These are phyloP conservation scores for Limnothrissa miodon DNA, from an alignment of 2,113 vertebrate species.

Conservation along the genomic window DNA sequence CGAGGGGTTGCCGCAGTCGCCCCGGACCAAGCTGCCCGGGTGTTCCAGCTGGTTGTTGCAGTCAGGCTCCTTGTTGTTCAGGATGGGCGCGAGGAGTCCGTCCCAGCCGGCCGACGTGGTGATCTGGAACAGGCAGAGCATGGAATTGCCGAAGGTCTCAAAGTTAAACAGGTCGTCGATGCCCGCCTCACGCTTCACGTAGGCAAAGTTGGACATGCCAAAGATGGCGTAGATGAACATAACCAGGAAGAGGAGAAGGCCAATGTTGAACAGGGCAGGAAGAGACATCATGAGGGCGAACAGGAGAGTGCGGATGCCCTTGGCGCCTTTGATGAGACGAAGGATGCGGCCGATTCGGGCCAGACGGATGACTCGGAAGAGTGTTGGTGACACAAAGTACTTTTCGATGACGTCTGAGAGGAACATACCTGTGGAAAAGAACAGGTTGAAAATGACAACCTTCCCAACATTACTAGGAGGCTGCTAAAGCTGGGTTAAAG, in stretches of 20 bases:
- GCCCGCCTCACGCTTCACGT: conserved; percentile 85
- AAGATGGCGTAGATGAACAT: conserved; percentile 99
- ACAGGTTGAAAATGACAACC: not conserved
- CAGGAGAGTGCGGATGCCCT: conserved; percentile 93
- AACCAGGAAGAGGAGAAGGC: conserved; percentile 91
- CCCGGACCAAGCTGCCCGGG: conserved; percentile 78
- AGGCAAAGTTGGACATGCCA: conserved; percentile 97
- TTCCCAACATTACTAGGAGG: too few species aligned
- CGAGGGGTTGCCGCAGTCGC: conserved; percentile 88
- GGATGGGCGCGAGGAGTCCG: conserved; percentile 79
- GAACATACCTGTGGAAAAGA: conserved; percentile 83
- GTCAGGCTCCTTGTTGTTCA: conserved; percentile 84
- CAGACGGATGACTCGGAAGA: conserved; percentile 92
- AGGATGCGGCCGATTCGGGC: conserved; percentile 94
- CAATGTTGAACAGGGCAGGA: conserved; percentile 94
- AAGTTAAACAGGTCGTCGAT: conserved; percentile 98
- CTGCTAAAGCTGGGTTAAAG: too few species aligned
- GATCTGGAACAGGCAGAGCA: conserved; percentile 95
- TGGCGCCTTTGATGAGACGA: conserved; percentile 93
- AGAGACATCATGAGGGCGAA: conserved; percentile 98
- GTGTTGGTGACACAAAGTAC: conserved; percentile 90
- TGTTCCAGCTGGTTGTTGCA: conserved; percentile 81
- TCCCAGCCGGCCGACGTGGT: conserved; percentile 95
- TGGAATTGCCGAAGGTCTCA: conserved; percentile 93
- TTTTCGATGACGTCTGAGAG: conserved; percentile 90